A percentile compares a stretch with the other conserved stretches of the same genome.
These are phyloP conservation scores for Xerus inauris DNA, from an alignment of 2,113 vertebrate species.

Conservation along the genomic window DNA sequence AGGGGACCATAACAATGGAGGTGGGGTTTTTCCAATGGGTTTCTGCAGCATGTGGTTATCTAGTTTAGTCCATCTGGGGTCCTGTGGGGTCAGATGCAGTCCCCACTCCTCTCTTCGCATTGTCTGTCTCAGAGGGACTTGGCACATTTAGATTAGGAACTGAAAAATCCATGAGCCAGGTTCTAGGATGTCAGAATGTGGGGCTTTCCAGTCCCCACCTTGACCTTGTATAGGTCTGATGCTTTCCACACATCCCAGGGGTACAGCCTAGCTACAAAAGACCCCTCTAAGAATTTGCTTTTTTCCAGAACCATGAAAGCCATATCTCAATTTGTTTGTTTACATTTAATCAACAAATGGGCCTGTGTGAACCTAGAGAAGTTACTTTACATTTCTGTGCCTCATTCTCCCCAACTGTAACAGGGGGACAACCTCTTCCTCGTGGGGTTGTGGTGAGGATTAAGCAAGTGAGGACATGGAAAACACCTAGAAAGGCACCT, in stretches of 20 bases:
- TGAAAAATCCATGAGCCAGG: not conserved
- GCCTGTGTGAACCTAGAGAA: not conserved
- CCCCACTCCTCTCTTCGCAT: not conserved
- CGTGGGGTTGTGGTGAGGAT: not conserved
- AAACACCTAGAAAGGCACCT: not conserved
- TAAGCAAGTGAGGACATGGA: not conserved
- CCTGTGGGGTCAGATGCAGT: not conserved
- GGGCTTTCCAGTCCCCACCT: not conserved
- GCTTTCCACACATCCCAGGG: not conserved
- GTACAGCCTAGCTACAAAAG: not conserved
- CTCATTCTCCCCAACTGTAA: constrained; percentile 16
- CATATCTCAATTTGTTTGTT: not conserved
- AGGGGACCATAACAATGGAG: not conserved
- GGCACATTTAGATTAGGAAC: not conserved
- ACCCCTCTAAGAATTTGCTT: not conserved
- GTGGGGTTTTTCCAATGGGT: not conserved
- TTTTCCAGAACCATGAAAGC: not conserved
- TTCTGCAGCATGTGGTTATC: not conserved
- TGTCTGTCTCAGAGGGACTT: not conserved
- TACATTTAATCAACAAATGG: not conserved
- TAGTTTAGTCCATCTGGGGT: not conserved
- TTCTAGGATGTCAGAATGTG: not conserved
- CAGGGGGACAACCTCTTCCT: not conserved
- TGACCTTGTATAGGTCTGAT: not conserved
- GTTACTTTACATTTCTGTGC: not conserved